Evolutionary conservation across 2,888 invertebrate genomes (phyloP).

Genomic region (Troides aeacus): DNA sequence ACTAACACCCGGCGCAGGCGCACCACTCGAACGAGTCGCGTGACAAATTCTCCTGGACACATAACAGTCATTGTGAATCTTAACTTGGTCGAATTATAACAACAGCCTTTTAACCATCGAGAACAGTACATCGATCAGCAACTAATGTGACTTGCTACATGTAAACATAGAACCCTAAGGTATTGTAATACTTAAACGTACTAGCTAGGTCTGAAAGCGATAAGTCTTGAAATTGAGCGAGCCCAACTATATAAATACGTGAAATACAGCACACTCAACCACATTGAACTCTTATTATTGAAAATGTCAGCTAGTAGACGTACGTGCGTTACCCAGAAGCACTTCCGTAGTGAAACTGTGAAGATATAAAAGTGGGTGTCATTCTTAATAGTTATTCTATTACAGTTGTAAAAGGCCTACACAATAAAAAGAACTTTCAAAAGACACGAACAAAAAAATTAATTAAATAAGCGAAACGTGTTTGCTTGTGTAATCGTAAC

Average conservation of each 20-base stretch:
- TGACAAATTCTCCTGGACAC: conserved; percentile 46
- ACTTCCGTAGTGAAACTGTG: conserved; percentile 50
- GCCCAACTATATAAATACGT: conserved; percentile 72
- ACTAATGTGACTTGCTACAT: conserved; percentile 71
- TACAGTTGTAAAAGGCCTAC: conserved; percentile 26
- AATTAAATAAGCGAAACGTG: conserved; percentile 58
- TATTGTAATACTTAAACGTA: conserved; percentile 71
- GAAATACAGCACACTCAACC: conserved; percentile 69
- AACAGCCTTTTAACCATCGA: conserved; percentile 69
- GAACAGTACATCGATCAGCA: conserved; percentile 68
- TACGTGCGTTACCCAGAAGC: conserved; percentile 41
- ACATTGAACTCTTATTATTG: conserved; percentile 49
- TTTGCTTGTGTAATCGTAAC: conserved; percentile 65
- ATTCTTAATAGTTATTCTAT: conserved; percentile 31
- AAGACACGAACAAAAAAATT: conserved; percentile 32
- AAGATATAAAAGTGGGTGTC: conserved; percentile 37
- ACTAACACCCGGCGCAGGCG: conserved; percentile 66
- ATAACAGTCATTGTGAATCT: conserved; percentile 55
- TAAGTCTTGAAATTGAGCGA: conserved; percentile 79
- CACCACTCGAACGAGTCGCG: conserved; percentile 71
- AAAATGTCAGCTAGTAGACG: conserved; percentile 33
- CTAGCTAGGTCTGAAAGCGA: conserved; percentile 70
- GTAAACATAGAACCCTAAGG: conserved; percentile 66
- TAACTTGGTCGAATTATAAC: conserved; percentile 68
- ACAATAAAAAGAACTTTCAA: conserved; percentile 31